Evolutionary conservation across 2,113 vertebrate species (phyloP).

Genomic region (Aegithalos caudatus): DNA sequence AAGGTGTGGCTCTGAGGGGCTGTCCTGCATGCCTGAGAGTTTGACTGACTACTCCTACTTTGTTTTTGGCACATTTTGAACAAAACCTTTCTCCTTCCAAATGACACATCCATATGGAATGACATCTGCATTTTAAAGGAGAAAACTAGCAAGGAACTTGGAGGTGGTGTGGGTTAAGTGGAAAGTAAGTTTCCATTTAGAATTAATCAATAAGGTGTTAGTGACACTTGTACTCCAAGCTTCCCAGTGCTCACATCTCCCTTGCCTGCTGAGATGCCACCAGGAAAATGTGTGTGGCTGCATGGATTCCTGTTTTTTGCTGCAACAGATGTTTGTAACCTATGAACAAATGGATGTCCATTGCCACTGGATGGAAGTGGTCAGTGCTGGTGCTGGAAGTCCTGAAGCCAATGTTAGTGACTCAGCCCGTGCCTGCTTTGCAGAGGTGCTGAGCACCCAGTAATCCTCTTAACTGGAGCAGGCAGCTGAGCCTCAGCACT

Average conservation of each 20-base stretch:
- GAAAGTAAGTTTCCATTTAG: neutral
- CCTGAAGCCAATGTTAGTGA: neutral
- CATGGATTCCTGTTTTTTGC: neutral
- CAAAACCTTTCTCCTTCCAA: neutral
- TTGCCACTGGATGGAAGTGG: rapidly evolving
- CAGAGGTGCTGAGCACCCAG: neutral
- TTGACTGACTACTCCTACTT: neutral
- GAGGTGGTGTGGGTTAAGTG: neutral
- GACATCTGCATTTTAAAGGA: neutral
- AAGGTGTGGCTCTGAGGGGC: neutral
- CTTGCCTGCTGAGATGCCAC: neutral
- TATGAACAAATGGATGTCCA: neutral
- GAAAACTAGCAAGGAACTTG: neutral
- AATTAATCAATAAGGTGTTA: neutral
- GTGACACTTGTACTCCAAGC: neutral
- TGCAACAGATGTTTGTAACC: neutral
- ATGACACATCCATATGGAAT: rapidly evolving
- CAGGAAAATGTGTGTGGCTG: neutral
- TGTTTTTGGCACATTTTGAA: neutral
- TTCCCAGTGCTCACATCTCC: neutral
- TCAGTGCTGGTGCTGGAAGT: neutral
- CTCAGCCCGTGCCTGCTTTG: neutral
- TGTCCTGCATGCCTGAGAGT: rapidly evolving
- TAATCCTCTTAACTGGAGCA: neutral
- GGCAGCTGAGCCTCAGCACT: neutral